phyloP scores from a whole-genome alignment of 2,113 vertebrate genomes.

The Murina feae region DNA sequence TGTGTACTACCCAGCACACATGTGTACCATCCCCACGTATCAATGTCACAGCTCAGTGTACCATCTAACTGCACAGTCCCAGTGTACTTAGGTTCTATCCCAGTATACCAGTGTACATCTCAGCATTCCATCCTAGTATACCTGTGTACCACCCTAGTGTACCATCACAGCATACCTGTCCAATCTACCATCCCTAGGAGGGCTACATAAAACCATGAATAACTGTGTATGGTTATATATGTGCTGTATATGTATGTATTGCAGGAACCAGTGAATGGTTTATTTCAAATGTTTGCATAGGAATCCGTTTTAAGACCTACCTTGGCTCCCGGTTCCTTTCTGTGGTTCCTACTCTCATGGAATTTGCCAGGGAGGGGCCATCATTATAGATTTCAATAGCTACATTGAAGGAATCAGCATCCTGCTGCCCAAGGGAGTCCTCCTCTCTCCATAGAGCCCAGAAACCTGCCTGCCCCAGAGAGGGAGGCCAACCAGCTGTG shows the following conservation, averaged over 20 bases:
- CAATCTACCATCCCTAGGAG: rapidly evolving
- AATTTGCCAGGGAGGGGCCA: neutral
- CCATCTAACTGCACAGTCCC: too few species aligned
- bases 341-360: neutral
- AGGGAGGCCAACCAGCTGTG: neutral
- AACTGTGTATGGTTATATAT: neutral
- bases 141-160: neutral
- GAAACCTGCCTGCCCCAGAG: neutral
- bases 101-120: neutral
- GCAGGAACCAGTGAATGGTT: neutral
- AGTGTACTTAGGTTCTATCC: neutral
- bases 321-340: neutral
- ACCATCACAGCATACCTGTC: neutral
- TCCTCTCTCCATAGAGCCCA: neutral
- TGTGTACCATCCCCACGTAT: neutral
- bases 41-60: neutral
- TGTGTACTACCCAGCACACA: neutral
- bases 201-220: neutral
- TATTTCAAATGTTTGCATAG: neutral
- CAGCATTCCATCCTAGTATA: neutral
- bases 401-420: neutral
- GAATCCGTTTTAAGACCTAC: neutral
- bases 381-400: neutral
- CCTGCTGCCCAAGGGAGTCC: neutral
- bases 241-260: neutral